Evolutionary conservation across 2,888 invertebrate species (phyloP), one percentile per base, ranked within the genome.

Genomic region (Arctia plantaginis): DNA sequence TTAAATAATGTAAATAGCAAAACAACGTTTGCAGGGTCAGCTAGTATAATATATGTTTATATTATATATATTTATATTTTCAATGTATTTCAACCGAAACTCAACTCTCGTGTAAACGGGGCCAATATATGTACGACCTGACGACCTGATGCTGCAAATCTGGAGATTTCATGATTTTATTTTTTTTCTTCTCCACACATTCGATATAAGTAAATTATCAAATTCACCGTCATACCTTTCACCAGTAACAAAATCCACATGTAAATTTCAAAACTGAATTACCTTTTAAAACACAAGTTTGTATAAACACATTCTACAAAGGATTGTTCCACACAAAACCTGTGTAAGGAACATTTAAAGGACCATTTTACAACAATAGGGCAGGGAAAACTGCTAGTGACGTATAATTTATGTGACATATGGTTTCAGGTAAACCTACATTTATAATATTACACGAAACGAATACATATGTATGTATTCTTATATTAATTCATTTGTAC

Each of bases 281-380:
- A 51, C 35, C 23, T 55, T 55, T 69, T 15, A 33, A 51, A 47
- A 35, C 39, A 59, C 18, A 65, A 65, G 68, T 73, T 51, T 51
- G 30, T 51, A 23, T 73, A 73, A 64, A 68, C 68, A 55, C 65
- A 39, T 51, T 64, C 33, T 20, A 69, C 65, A 65, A 65, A 55
- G 64, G n/a, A 55, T 55, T 39, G 69, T 33, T 39, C 30, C 8
- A 65, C 69, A 69, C 73, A 73, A 73, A 51, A 55, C 62, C 20
- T 1, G 13, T 59, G 4, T 27, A 30, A 62, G n/a, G 7, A 18
- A 59, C 39, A 10, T 39, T 59, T 59, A 41, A 55, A 20, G 55
- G 59, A 69, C 55, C 59, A 39, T 69, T 69, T 51, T 51, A 23
- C 35, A 51, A 68, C 69, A 69, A 69, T 69, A 15, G 55, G 15